phyloP scores from a whole-genome alignment of 2,888 invertebrate species.

The Galerucella pusilla region DNA sequence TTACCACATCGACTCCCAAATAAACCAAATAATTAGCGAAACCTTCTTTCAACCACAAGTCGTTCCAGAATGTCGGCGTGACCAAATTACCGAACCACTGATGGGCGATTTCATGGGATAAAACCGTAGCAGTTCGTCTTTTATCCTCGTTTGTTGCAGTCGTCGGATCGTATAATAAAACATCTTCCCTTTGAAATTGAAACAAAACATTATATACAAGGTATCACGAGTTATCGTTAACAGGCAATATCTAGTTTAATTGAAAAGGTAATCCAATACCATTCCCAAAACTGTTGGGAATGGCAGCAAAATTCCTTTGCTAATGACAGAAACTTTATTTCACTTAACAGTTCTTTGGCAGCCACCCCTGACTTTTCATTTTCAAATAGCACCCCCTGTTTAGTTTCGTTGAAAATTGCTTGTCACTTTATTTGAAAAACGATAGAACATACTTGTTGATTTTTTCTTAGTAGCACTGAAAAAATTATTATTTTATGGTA shows the following conservation, averaged over 20 bases:
- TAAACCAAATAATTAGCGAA: constrained; percentile 76
- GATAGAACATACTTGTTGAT: too few species aligned
- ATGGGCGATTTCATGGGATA: constrained; percentile 80
- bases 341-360: too few species aligned
- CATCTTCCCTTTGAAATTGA: constrained; percentile 67
- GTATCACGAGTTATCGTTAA: too few species aligned
- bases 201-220: too few species aligned
- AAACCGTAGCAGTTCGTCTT: constrained; percentile 68
- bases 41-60: constrained; percentile 80
- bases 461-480: too few species aligned
- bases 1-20: constrained; percentile 69
- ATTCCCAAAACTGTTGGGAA: constrained; percentile 1
- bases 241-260: too few species aligned
- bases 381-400: too few species aligned
- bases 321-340: too few species aligned
- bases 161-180: constrained; percentile 70
- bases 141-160: constrained; percentile 67
- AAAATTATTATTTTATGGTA: too few species aligned
- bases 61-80: constrained; percentile 78
- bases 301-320: not conserved
- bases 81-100: constrained; percentile 83
- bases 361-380: too few species aligned
- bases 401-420: too few species aligned
- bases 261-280: not conserved
- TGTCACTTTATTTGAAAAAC: too few species aligned